Base-by-base conservation (phyloP, 1,140 invertebrate species). In the Heliconius hewitsoni region DNA sequence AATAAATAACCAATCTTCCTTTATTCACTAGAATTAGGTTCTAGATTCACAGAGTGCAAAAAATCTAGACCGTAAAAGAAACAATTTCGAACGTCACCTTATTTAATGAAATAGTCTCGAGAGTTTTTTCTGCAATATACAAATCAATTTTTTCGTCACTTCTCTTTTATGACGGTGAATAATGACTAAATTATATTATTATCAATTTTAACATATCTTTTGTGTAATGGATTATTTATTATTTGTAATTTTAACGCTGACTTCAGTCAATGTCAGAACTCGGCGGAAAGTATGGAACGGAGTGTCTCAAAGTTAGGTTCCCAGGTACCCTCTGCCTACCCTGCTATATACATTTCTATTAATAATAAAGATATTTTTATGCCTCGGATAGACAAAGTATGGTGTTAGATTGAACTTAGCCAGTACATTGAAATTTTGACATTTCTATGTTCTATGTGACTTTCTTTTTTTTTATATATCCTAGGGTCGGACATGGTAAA, bases 101-200 rank as follows among this genome's bases (percentile, higher is more conserved):
- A 77, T 77, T 81, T 81, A 81, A 81, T 81, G 79, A 76, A 80
- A 76, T 74, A 79, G 70, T 80, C 66, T 71, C 37, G 70, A 50
- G 42, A 18, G 50, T 73, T 80, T 80, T 76, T 80, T 80, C 30
- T 76, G 71, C 79, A 73, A 80, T 73, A 80, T 76, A 71, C 76
- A 76, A 76, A 73, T 80, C 52, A 70, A 19, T 57, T 83, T 83
- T 83, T 79, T 71, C 71, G 60, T 60, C 74, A 71, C 46, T 77
- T 75, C 73, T 37, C 76, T 77, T 75, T 77, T 73, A 77, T 81
- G 60, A 76, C 60, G 11, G 23, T 46, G 76, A 72, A 73, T 78
- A 81, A 83, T 81, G 74, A 83, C 80, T 81, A 81, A 79, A 79
- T 83, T 78, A 83, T 80, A 79, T 72, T 80, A 75, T 75, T 71